Conservation (phyloP, 2,797 vertebrate genomes). For the Pseudochirops corinnae region DNA sequence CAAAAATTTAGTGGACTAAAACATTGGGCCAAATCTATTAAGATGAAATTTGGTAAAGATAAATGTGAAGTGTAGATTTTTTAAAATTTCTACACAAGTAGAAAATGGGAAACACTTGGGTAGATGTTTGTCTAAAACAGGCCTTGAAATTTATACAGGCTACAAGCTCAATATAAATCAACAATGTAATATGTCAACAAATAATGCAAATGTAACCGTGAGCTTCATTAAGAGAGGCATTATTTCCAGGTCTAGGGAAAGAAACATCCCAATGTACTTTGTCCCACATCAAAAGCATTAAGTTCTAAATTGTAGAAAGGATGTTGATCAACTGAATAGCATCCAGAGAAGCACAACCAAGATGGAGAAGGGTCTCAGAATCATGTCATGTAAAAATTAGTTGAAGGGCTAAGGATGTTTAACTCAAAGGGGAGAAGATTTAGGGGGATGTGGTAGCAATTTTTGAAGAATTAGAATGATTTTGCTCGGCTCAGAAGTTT, state of each 20-base stretch:
- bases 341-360: background rate
- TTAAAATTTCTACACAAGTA: background rate
- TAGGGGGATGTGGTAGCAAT: background rate
- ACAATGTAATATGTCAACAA: background rate
- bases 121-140: background rate
- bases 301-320: background rate
- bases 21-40: background rate
- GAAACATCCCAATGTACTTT: background rate
- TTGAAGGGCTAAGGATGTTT: background rate
- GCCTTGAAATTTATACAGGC: background rate
- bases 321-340: background rate
- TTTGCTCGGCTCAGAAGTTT: background rate
- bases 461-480: background rate
- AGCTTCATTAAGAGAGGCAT: background rate
- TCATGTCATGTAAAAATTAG: background rate
- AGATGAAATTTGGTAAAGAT: background rate
- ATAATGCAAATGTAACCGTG: background rate
- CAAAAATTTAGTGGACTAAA: background rate
- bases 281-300: background rate
- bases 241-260: background rate
- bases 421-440: background rate
- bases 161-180: background rate
- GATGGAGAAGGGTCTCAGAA: background rate
- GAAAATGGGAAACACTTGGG: background rate
- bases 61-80: background rate